These are phyloP conservation scores for Aix galericulata DNA, from an alignment of 2,113 vertebrate genomes.

Conservation along the genomic window DNA sequence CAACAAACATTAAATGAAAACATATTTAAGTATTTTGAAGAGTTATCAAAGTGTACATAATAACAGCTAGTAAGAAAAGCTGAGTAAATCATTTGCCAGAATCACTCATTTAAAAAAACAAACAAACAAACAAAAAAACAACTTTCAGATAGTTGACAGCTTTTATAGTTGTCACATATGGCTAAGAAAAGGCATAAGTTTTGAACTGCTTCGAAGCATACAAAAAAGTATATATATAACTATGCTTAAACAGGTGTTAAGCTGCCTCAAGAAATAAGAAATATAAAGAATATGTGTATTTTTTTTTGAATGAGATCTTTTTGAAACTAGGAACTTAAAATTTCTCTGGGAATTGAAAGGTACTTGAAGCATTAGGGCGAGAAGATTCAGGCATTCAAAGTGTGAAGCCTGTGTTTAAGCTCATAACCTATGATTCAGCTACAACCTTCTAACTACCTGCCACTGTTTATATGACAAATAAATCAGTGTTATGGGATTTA, in stretches of 20 bases:
- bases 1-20: not conserved
- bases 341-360: not conserved
- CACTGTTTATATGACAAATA: not conserved
- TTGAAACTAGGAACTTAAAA: not conserved
- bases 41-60: not conserved
- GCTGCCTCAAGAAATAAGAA: not conserved
- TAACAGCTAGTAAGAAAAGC: not conserved
- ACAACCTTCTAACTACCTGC: not conserved
- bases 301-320: not conserved
- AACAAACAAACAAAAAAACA: too few species aligned
- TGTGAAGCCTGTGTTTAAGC: not conserved
- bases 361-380: not conserved
- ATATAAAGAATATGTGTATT: not conserved
- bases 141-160: too few species aligned
- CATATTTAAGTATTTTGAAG: not conserved
- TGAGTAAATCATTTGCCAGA: not conserved
- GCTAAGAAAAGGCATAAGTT: not conserved
- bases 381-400: not conserved
- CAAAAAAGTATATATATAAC: not conserved
- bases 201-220: not conserved
- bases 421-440: not conserved
- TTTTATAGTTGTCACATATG: not conserved
- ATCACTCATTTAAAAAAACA: not conserved
- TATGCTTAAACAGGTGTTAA: not conserved
- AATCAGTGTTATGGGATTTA: conserved; percentile 35